Evolutionary conservation across 2,888 invertebrate genomes (phyloP).

Genomic region (Abrostola tripartita): DNA sequence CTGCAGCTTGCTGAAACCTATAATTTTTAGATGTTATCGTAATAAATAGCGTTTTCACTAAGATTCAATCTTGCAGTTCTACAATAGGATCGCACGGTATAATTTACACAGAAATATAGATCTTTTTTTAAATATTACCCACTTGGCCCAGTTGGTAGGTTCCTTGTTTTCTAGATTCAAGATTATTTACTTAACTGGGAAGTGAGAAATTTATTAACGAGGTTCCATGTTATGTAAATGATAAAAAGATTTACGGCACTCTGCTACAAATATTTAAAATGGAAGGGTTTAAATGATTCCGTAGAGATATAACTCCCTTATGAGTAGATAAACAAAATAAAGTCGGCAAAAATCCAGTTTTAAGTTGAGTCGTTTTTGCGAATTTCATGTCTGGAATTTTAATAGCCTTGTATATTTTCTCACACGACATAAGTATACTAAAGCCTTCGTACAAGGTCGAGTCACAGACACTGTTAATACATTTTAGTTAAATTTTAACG

Average conservation of each 20-base stretch:
- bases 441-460: no score
- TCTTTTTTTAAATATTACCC: slow-evolving; percentile 36
- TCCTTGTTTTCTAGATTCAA: slow-evolving; percentile 44
- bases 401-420: no score
- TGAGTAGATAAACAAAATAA: no score
- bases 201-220: slow-evolving; percentile 14
- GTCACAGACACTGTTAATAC: no score
- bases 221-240: slow-evolving; percentile 3
- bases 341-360: no score
- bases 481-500: background rate
- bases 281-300: background rate
- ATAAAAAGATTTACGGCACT: background rate
- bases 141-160: slow-evolving; percentile 35
- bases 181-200: slow-evolving; percentile 28
- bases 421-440: no score
- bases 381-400: no score
- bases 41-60: slow-evolving; percentile 41
- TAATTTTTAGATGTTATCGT: slow-evolving; percentile 44
- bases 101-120: slow-evolving; percentile 34
- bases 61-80: slow-evolving; percentile 43
- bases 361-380: no score
- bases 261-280: background rate
- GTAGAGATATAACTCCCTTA: background rate
- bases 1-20: slow-evolving; percentile 27
- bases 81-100: slow-evolving; percentile 54